A percentile compares a stretch with the other conserved stretches of the same genome.
phyloP scores from a whole-genome alignment of 2,888 invertebrate species.

The Drosophila pullipes region DNA sequence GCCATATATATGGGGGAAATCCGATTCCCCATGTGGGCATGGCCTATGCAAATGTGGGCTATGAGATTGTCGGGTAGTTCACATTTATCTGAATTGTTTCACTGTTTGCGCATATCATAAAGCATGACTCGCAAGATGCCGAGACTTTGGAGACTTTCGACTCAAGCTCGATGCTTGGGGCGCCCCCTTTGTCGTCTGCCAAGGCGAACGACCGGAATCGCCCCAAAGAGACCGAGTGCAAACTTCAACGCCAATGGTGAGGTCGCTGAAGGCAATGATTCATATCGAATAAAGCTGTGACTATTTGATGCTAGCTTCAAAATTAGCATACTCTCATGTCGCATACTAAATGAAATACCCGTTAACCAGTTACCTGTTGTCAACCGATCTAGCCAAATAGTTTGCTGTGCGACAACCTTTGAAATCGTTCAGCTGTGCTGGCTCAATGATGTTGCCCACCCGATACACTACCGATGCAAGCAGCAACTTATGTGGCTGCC shows the following conservation, averaged over 20 bases:
- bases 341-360: constrained; percentile 41
- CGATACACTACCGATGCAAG: constrained; percentile 11
- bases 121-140: constrained; percentile 54
- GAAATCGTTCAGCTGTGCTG: constrained; percentile 10
- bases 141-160: not conserved
- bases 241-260: constrained; percentile 54
- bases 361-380: constrained; percentile 30
- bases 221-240: constrained; percentile 34
- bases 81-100: constrained; percentile 27
- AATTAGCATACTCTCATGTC: constrained; percentile 74
- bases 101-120: constrained; percentile 46
- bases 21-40: constrained; percentile 33
- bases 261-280: constrained; percentile 74
- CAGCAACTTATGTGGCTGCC: constrained; percentile 60
- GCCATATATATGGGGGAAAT: constrained; percentile 45
- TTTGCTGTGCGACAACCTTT: constrained; percentile 47
- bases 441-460: constrained; percentile 17
- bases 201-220: constrained; percentile 45
- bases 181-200: constrained; percentile 5
- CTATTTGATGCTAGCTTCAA: constrained; percentile 54
- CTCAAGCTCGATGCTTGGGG: not conserved
- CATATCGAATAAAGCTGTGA: constrained; percentile 42
- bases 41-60: constrained; percentile 40
- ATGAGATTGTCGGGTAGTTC: constrained; percentile 35
- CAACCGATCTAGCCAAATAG: constrained; percentile 20